Evolutionary conservation across 2,113 vertebrate species (phyloP), one percentile per base, ranked within the genome.

Genomic region (Thalassoma bifasciatum): DNA sequence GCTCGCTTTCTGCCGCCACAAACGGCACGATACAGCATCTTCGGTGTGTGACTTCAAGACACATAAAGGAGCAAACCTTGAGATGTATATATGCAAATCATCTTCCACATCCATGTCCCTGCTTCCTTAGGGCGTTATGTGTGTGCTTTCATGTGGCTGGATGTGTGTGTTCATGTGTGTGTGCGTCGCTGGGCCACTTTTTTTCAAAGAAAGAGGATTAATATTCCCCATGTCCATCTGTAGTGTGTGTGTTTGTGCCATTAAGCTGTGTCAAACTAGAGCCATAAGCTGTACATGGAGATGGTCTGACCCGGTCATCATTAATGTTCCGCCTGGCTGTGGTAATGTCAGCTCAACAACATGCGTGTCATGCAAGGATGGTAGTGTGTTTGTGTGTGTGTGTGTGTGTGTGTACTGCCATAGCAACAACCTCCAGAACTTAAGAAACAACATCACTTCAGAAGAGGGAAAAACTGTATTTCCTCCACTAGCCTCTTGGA

Each of bases 201-300:
- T 70, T 30, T 30, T 79, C 73, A 72, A 61, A 79, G 69, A 56
- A 80, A 86, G 80, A 78, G 84, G 81, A 89, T 85, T 88, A 78
- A 86, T 79, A 80, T 54, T 63, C 58, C 59, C 62, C 12, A 46
- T 79, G 81, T 17, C 54, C 54, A 51, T 76, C 63, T 36, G 65
- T 60, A 63, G 49, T 67, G 67, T 91, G 67, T 91, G 84, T 61
- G 80, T 86, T 78, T 80, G 81, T 83, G 70, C 82, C 83, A 87
- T 89, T 91, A 87, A 85, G 59, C 74, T 72, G 75, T 77, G 81
- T 79, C 79, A 72, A 66, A 82, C 86, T 53, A 74, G 70, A 84
- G 84, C 23, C 74, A 66, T 91, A 88, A 90, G 90, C 81, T 84
- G 83, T 82, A 87, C 76, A 70, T 72, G 72, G 69, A 88, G 71